These are phyloP conservation scores for Ips nitidus DNA, from an alignment of 1,140 invertebrate genomes.

Conservation along the genomic window DNA sequence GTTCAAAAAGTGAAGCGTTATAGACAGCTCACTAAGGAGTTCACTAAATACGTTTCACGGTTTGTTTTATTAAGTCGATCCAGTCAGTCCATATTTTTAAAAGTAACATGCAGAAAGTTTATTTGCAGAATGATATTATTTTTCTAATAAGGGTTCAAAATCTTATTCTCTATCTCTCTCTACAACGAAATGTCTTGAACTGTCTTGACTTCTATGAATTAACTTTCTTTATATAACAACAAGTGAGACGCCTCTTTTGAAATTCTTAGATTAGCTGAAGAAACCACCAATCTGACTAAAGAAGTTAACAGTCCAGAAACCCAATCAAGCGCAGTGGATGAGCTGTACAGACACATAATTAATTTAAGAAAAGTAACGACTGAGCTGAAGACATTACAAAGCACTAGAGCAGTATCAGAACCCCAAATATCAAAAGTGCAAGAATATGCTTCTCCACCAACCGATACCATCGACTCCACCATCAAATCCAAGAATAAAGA, in stretches of 20 bases:
- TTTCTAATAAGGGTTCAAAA: no score
- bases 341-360: conserved; percentile 19
- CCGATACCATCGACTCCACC: neutral
- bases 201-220: no score
- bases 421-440: neutral
- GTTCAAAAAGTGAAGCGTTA: neutral
- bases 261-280: conserved; percentile 6
- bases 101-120: no score
- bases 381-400: conserved; percentile 13
- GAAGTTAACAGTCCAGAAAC: neutral
- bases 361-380: conserved; percentile 14
- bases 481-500: conserved; percentile 23
- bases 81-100: neutral
- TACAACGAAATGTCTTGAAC: no score
- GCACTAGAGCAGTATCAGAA: neutral
- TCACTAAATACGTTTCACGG: conserved; percentile 18
- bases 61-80: neutral
- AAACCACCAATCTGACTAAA: neutral
- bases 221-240: no score
- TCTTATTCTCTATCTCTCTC: no score
- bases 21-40: conserved; percentile 12
- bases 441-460: neutral
- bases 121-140: no score
- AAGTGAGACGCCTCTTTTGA: no score
- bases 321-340: conserved; percentile 11